Evolutionary conservation across 2,113 vertebrate species (phyloP).

Genomic region (Nestor notabilis): DNA sequence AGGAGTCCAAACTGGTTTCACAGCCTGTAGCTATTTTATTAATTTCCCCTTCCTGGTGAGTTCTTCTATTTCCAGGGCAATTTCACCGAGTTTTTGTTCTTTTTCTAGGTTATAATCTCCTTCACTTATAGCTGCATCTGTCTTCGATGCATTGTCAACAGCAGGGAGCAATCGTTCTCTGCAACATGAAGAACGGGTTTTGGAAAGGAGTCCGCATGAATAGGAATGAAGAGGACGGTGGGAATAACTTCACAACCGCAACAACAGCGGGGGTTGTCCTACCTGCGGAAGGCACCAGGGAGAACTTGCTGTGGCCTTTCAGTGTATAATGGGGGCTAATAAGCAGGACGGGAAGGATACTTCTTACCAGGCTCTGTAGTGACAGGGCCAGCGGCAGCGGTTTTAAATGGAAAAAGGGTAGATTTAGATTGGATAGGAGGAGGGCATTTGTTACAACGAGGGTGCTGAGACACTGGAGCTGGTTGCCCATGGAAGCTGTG

Average conservation of each 20-base stretch:
- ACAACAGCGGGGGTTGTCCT: background rate
- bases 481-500: background rate
- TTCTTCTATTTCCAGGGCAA: background rate
- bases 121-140: background rate
- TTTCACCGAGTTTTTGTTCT: background rate
- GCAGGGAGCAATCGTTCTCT: background rate
- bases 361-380: background rate
- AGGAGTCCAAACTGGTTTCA: background rate
- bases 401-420: background rate
- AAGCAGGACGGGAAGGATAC: background rate
- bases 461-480: fast-evolving
- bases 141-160: background rate
- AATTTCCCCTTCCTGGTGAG: background rate
- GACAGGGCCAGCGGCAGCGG: background rate
- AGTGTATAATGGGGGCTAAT: background rate
- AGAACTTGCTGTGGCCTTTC: background rate
- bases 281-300: background rate
- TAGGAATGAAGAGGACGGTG: background rate
- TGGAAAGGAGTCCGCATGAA: background rate
- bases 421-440: background rate
- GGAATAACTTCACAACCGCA: background rate
- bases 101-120: background rate
- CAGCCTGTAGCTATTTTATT: background rate
- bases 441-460: background rate
- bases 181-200: background rate